phyloP scores from a whole-genome alignment of 2,888 invertebrate species.

The Drosophila melanosoma region DNA sequence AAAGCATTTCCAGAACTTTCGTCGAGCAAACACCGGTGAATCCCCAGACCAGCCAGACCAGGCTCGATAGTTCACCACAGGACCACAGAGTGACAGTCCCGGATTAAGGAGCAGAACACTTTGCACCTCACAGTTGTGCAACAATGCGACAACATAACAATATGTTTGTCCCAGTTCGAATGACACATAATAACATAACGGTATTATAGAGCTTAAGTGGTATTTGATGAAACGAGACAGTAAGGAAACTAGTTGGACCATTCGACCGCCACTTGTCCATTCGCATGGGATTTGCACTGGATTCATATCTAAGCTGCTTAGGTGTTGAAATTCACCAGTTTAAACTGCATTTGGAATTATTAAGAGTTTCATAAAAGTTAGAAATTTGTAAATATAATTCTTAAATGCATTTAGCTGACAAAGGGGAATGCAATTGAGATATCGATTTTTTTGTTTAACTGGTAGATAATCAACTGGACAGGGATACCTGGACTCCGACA shows the following conservation, averaged over 20 bases:
- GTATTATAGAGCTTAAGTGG: slow-evolving; percentile 38
- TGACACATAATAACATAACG: slow-evolving; percentile 30
- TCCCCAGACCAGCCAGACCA: slow-evolving; percentile 1
- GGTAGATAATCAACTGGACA: background rate
- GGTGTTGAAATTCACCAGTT: background rate
- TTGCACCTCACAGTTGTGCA: slow-evolving; percentile 4
- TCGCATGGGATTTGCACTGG: background rate
- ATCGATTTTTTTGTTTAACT: background rate
- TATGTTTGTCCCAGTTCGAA: slow-evolving; percentile 2
- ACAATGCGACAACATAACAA: background rate
- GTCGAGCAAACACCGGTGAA: slow-evolving; percentile 15
- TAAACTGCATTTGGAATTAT: background rate
- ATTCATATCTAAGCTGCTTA: background rate
- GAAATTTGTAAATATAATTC: background rate
- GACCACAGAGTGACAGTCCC: slow-evolving; percentile 4
- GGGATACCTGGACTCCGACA: background rate
- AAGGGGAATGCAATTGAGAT: background rate
- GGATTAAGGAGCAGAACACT: slow-evolving; percentile 27
- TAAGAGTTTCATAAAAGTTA: background rate
- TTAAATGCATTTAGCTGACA: background rate
- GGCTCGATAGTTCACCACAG: background rate
- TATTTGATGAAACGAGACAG: slow-evolving; percentile 4
- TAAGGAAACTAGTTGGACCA: background rate
- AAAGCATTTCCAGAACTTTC: slow-evolving; percentile 42
- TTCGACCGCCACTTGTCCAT: background rate